Percentiles rank a stretch among this genome's conserved stretches.
phyloP scores from a whole-genome alignment of 2,888 invertebrate species.

The Ophion slaviceki region DNA sequence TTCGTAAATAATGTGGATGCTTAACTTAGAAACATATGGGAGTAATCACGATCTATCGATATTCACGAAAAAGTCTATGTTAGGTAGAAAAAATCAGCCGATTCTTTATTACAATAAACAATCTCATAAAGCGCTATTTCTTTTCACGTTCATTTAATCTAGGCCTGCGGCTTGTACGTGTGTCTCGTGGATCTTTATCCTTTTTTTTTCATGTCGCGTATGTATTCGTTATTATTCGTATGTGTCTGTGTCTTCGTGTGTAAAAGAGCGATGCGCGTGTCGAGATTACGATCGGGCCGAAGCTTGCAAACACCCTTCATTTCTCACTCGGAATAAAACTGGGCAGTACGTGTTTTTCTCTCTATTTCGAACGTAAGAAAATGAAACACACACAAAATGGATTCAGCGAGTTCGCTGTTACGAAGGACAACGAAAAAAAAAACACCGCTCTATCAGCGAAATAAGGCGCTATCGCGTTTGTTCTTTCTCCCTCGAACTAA shows the following conservation, averaged over 20 bases:
- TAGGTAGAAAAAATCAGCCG: conserved; percentile 75
- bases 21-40: conserved; percentile 1
- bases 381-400: conserved; percentile 29
- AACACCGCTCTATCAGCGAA: conserved; percentile 52
- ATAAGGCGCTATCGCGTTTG: conserved; percentile 45
- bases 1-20: conserved; percentile 5
- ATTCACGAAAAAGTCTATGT: conserved; percentile 50
- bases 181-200: conserved; percentile 7
- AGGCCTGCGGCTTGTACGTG: conserved; percentile 41
- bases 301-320: conserved; percentile 41
- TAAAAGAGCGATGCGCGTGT: conserved; percentile 49
- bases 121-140: conserved; percentile 60
- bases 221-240: conserved; percentile 17
- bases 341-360: conserved; percentile 44
- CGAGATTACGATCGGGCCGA: conserved; percentile 45
- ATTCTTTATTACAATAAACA: conserved; percentile 74
- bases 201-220: background rate
- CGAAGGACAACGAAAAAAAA: conserved; percentile 47
- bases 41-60: conserved; percentile 1
- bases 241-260: conserved; percentile 28
- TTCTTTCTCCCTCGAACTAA: conserved; percentile 35
- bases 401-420: conserved; percentile 29
- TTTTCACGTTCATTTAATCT: conserved; percentile 53
- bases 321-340: conserved; percentile 34
- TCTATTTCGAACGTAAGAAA: background rate